Conservation (phyloP, 2,797 vertebrate genomes). For the Tapera naevia region DNA sequence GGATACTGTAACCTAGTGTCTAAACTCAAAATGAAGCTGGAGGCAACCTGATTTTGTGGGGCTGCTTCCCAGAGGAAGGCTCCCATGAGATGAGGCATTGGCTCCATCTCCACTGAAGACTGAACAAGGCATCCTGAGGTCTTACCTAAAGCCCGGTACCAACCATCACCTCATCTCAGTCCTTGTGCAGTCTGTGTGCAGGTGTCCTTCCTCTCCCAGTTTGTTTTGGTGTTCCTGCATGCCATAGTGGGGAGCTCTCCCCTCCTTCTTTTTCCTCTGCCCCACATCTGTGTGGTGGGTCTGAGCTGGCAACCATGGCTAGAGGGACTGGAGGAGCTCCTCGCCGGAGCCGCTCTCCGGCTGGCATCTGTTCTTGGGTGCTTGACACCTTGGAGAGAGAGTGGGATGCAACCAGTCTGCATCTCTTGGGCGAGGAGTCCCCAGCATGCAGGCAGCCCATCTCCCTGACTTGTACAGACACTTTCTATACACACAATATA, state of each 20-base stretch:
- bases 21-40: not conserved
- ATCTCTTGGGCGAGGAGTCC: not conserved
- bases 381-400: not conserved
- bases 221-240: not conserved
- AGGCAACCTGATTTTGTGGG: not conserved
- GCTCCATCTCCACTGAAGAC: not conserved
- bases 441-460: not conserved
- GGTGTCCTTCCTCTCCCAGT: not conserved
- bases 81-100: rapidly evolving
- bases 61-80: not conserved
- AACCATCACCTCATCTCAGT: not conserved
- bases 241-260: not conserved
- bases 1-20: not conserved
- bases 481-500: constrained; percentile 58
- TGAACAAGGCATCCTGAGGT: not conserved
- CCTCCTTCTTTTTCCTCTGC: not conserved
- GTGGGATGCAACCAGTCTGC: not conserved
- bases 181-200: not conserved
- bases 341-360: rapidly evolving
- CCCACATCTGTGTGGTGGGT: not conserved
- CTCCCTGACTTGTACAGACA: constrained; percentile 54
- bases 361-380: not conserved
- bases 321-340: not conserved
- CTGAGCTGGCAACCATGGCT: not conserved
- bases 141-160: not conserved